These are phyloP conservation scores for Apostichopus japonicus DNA, from an alignment of 35 echinoderm and acorn worm species.

Conservation along the genomic window DNA sequence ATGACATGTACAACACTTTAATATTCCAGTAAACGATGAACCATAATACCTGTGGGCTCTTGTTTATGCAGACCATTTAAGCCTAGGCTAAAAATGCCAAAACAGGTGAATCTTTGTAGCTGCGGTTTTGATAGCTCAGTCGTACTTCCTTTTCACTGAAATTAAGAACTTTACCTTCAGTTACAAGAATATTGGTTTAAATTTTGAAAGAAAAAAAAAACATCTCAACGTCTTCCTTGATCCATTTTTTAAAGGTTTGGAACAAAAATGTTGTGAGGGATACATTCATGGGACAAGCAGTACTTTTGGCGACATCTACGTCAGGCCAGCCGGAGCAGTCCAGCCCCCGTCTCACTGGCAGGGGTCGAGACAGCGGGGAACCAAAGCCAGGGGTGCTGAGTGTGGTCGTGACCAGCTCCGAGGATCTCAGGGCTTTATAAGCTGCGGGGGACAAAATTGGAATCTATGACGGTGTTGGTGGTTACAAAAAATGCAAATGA, in stretches of 20 bases:
- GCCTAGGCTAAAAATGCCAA: too few relatives aligned
- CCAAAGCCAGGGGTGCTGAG: conserved; percentile 65
- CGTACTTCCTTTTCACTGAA: too few relatives aligned
- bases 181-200: too few relatives aligned
- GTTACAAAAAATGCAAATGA: not conserved
- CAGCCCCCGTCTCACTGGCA: conserved; percentile 55
- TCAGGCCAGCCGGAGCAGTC: conserved; percentile 65
- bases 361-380: conserved; percentile 79
- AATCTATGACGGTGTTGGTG: not conserved
- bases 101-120: too few relatives aligned
- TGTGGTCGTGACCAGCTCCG: conserved; percentile 78
- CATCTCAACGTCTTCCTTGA: too few relatives aligned
- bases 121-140: too few relatives aligned
- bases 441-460: not conserved
- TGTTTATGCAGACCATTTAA: too few relatives aligned
- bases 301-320: conserved; percentile 68
- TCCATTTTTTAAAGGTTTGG: conserved; percentile 70
- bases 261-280: conserved; percentile 92
- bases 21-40: too few relatives aligned
- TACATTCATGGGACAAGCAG: conserved; percentile 92
- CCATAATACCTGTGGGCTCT: too few relatives aligned
- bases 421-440: conserved; percentile 77
- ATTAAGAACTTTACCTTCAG: too few relatives aligned
- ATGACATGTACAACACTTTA: too few relatives aligned
- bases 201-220: too few relatives aligned